Base-by-base conservation (phyloP, 2,888 invertebrate genomes). In the Leptopterna dolabrata region DNA sequence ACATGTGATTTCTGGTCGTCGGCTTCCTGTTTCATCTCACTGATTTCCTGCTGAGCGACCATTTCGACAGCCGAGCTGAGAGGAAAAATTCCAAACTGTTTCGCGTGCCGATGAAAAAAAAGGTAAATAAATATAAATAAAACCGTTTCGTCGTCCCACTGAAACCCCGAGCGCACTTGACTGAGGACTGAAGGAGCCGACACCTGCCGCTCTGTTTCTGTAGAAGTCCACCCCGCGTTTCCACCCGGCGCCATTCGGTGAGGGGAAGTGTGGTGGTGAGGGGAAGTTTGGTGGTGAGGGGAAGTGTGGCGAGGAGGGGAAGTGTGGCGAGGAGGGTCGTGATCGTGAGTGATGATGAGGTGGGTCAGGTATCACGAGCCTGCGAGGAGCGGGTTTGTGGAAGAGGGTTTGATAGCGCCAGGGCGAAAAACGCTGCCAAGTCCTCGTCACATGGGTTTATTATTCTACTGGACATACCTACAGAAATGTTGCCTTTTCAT, bases 161-260 rank as follows among this genome's bases (percentile, higher is more conserved):
- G 7, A 63, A 63, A 63, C n/a, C 63, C 24, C 63, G 63, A 27
- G 0, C 63, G 63, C 63, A 63, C 63, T 63, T 63, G 63, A 27
- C 63, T 24, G 63, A 63, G 24, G 63, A 63, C 63, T 63, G 63
- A 63, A 63, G 63, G 63, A 63, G 63, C 27, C 24, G 63, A 24
- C 63, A 63, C 63, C 63, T 63, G 63, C 63, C 63, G 63, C 63
- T n/a, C n/a, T n/a, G n/a, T n/a, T n/a, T n/a, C n/a, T n/a, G 63
- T 63, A 63, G 24, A 63, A 24, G 24, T 63, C 63, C 24, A 63
- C 63, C 63, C 63, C 63, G 24, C 63, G 63, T 63, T 63, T 63
- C 63, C 24, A 63, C 24, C 63, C 63, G 63, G 63, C 63, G 63
- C 63, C 19, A 24, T 9, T 27, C 9, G 27, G 27, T 19, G 55